Conservation (phyloP, 2,888 invertebrate genomes). For the Cordilura impudica region DNA sequence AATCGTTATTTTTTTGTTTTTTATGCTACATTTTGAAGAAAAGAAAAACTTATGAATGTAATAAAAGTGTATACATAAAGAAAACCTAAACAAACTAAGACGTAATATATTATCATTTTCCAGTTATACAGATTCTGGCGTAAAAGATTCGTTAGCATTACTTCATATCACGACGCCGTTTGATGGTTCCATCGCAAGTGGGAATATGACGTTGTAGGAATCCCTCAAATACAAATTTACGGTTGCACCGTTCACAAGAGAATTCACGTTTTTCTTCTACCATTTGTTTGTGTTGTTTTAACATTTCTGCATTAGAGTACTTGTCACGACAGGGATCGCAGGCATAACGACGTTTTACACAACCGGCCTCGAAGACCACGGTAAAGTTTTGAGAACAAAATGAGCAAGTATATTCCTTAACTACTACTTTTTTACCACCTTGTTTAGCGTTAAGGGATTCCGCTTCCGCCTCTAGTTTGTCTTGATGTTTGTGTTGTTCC, state of each 20-base stretch:
- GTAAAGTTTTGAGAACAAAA: slow-evolving; percentile 76
- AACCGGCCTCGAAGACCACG: slow-evolving; percentile 76
- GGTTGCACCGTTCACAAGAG: slow-evolving; percentile 75
- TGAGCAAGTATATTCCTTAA: slow-evolving; percentile 76
- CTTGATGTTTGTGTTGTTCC: slow-evolving; percentile 75
- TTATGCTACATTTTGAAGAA: slow-evolving; percentile 31
- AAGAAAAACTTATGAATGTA: slow-evolving; percentile 55
- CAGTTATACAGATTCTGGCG: no score
- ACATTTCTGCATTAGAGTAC: slow-evolving; percentile 75
- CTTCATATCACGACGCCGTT: slow-evolving; percentile 76
- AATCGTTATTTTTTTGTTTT: background rate
- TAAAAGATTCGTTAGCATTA: slow-evolving; percentile 58
- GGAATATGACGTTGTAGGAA: slow-evolving; percentile 76
- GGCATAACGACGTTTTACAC: slow-evolving; percentile 76
- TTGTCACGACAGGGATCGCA: slow-evolving; percentile 77
- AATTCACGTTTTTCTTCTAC: slow-evolving; percentile 77
- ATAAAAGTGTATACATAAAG: slow-evolving; percentile 40
- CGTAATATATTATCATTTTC: background rate
- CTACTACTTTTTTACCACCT: slow-evolving; percentile 75
- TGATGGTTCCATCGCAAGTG: slow-evolving; percentile 77
- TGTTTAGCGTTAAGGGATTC: slow-evolving; percentile 70
- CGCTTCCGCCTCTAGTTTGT: slow-evolving; percentile 74
- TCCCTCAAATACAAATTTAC: slow-evolving; percentile 77
- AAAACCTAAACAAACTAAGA: slow-evolving; percentile 23
- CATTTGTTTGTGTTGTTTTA: slow-evolving; percentile 75